A percentile compares a stretch with the other conserved stretches of the same genome.
These are phyloP conservation scores for Astyanax mexicanus DNA, from an alignment of 2,797 vertebrate genomes.

Conservation along the genomic window DNA sequence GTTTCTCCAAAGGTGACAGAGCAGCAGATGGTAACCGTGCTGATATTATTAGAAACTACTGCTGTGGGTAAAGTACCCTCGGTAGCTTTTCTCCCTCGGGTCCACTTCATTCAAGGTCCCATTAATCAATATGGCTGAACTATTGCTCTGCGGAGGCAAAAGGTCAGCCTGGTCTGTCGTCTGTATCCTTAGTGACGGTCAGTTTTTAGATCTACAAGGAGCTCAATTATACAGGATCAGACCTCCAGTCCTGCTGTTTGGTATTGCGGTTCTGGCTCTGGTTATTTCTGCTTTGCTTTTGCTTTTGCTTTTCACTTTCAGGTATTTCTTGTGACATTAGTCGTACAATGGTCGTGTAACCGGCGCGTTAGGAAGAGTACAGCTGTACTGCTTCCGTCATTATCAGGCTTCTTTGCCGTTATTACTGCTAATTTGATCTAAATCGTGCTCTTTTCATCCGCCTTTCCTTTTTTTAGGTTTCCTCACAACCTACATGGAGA, in stretches of 20 bases:
- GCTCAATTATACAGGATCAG: slow-evolving; percentile 35
- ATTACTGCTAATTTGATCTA: slow-evolving; percentile 9
- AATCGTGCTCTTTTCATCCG: not conserved
- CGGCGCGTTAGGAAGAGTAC: too few species aligned
- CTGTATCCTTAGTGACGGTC: slow-evolving; percentile 35
- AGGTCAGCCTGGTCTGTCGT: slow-evolving; percentile 42
- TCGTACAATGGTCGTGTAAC: not conserved
- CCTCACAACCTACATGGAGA: not conserved
- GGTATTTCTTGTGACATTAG: not conserved
- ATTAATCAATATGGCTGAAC: slow-evolving; percentile 46
- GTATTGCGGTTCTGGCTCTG: not conserved
- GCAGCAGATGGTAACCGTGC: slow-evolving; percentile 13
- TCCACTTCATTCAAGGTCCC: slow-evolving; percentile 9
- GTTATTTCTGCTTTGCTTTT: not conserved
- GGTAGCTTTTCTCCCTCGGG: slow-evolving; percentile 6
- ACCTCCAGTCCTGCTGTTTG: not conserved
- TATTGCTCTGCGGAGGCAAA: slow-evolving; percentile 35
- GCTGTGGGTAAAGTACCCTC: not conserved
- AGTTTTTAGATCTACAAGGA: slow-evolving; percentile 41
- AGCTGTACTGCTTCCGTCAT: not conserved
- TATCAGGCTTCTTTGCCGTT: not conserved
- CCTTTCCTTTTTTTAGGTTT: not conserved
- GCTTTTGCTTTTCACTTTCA: too few species aligned
- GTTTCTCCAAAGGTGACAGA: not conserved
- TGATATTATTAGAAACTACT: not conserved